Base-by-base conservation (phyloP, 1,140 invertebrate genomes). In the Limonius californicus region DNA sequence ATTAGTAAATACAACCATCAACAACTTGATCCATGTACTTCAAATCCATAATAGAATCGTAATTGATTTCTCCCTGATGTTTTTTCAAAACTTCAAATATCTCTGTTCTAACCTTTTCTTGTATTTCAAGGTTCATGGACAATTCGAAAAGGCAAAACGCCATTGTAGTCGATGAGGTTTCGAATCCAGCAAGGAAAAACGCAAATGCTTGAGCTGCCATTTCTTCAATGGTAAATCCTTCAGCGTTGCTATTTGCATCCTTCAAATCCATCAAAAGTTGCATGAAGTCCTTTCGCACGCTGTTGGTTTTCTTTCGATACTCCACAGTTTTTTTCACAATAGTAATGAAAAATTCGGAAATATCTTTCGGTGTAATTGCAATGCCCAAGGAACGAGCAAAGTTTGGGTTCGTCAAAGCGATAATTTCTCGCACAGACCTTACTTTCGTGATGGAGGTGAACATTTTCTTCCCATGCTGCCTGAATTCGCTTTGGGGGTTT, bases 1-100 rank as follows among this genome's bases (percentile, higher is more conserved):
- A n/a, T n/a, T n/a, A n/a, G n/a, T n/a, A n/a, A n/a, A n/a, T n/a
- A n/a, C n/a, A n/a, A 70, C 86, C 85, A 42, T 75, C 73, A 53
- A 67, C 45, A 14, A 67, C 59, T 62, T 67, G 59, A 11, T 59
- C 23, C 14, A 61, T 39, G 30, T 63, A 83, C 0, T 74, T 76
- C 74, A 88, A 78, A 12, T 82, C 78, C n/a, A 76, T 70, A 1
- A 87, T 61, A n/a, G 77, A 74, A 11, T 85, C 83, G 64, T 83
- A 86, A 35, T 75, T 81, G 0, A 85, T 63, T 57, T 79, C 68
- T 1, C 78, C 77, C n/a, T 78, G 66, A 58, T 82, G 70, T 59
- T 76, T 76, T 12, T 65, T 58, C 0, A 83, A 19, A n/a, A 80
- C 76, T 4, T 68, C 39, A 9, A 75, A 68, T 0, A 83, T 76